Percentiles rank a stretch among this genome's conserved stretches.
phyloP scores from a whole-genome alignment of 2,888 invertebrate species.

The Amitus sp. region DNA sequence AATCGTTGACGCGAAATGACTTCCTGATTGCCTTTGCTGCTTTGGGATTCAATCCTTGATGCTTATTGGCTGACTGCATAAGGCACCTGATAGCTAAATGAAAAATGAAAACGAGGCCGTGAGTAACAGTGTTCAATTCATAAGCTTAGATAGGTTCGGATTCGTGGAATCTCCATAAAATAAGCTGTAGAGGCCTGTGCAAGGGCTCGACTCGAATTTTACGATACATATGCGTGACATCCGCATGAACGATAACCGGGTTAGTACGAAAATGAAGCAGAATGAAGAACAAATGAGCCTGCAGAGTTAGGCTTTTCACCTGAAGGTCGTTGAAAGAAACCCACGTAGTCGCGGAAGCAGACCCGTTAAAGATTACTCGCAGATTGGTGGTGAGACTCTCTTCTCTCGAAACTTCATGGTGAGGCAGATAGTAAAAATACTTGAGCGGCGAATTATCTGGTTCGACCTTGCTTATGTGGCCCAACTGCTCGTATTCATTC shows the following conservation, averaged over 20 bases:
- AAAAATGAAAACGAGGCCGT: constrained; percentile 41
- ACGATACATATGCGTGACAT: constrained; percentile 49
- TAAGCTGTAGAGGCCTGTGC: constrained; percentile 40
- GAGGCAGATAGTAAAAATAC: constrained; percentile 11
- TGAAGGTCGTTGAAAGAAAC: constrained; percentile 43
- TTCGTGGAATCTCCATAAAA: constrained; percentile 43
- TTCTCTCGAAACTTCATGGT: constrained; percentile 12
- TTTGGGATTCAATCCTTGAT: constrained; percentile 19
- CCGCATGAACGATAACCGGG: constrained; percentile 41
- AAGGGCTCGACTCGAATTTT: constrained; percentile 21
- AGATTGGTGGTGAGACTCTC: constrained; percentile 45
- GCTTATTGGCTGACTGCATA: constrained; percentile 37
- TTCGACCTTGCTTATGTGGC: constrained; percentile 13
- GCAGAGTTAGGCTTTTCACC: constrained; percentile 40
- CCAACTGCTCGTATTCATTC: constrained; percentile 10
- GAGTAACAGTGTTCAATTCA: constrained; percentile 38
- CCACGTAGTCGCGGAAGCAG: constrained; percentile 37
- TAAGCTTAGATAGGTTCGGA: constrained; percentile 10
- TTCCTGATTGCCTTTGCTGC: constrained; percentile 18
- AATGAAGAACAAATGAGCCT: constrained; percentile 33
- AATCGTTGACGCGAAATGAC: constrained; percentile 48
- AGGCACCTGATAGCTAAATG: constrained; percentile 39
- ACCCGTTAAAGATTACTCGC: constrained; percentile 48
- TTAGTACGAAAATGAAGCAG: constrained; percentile 39
- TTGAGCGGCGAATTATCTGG: no score